These are phyloP conservation scores for Ornithoptera alexandrae DNA, from an alignment of 2,888 invertebrate genomes.

Conservation along the genomic window DNA sequence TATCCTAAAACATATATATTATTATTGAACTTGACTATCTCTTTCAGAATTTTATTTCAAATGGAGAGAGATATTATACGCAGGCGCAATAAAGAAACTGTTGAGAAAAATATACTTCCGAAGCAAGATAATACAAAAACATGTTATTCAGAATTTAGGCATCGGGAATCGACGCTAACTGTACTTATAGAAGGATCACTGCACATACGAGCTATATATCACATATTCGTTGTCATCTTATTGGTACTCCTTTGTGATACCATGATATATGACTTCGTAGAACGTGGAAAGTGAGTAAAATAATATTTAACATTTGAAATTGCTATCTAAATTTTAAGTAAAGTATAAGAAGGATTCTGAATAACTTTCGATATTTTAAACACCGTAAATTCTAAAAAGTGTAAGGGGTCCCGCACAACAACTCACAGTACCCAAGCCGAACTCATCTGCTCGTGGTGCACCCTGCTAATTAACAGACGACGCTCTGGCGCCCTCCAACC, in stretches of 20 bases:
- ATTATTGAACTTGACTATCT: not conserved
- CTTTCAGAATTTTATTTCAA: conserved; percentile 13
- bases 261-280: conserved; percentile 85
- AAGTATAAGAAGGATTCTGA: not conserved
- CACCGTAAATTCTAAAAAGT: not conserved
- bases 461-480: too few species aligned
- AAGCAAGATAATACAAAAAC: conserved; percentile 41
- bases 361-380: not conserved
- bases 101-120: conserved; percentile 44
- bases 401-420: too few species aligned
- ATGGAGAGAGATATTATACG: conserved; percentile 34
- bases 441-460: too few species aligned
- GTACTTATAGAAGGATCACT: conserved; percentile 85
- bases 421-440: too few species aligned
- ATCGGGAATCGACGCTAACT: conserved; percentile 89
- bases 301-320: conserved; percentile 16
- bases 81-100: conserved; percentile 35
- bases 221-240: conserved; percentile 89
- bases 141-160: conserved; percentile 75
- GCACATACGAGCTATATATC: conserved; percentile 91
- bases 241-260: conserved; percentile 86
- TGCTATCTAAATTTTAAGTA: not conserved
- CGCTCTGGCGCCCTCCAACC: too few species aligned
- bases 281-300: conserved; percentile 85
- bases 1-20: not conserved